Base-by-base conservation (phyloP, 92 coral and sea anemone genomes). In the Umimayanthus kanabou region DNA sequence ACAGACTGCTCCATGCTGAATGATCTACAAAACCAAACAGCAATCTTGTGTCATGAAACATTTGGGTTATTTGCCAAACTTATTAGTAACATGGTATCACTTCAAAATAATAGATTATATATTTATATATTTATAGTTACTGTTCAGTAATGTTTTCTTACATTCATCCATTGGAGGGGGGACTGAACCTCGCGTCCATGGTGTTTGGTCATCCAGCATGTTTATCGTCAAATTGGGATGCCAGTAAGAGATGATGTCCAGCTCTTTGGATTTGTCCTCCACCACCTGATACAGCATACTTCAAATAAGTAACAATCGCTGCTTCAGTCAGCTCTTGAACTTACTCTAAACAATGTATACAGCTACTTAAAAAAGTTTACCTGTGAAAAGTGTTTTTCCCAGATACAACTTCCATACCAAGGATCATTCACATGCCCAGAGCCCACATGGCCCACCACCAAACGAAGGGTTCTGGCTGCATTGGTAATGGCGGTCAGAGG, bases 151-250 rank as follows among this genome's bases (percentile, higher is more conserved):
- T 9, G 4, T 49, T 16, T 26, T 84, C 95, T 78, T 89, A 97
- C 99, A 94, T 82, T 97, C 99, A 91, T 97, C 97, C 95, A 97
- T 93, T 9, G 99, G 99, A 2, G 95, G 93, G 18, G 99, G 99
- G 1, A 97, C 97, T 55, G 98, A 89, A 26, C 99, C 99, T 64
- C 87, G 89, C 0, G 92, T 89, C 99, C 99, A 97, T 0, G 95
- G 93, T 0, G 99, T 97, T 77, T 97, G 99, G 84, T 97, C 99
- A 90, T 97, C 99, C 90, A 97, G 82, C 79, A 97, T 77, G 86
- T 97, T 97, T 39, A 97, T 95, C 0, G 99, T 97, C 85, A 97
- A 89, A 85, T 97, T 97, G 28, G 99, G 99, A 49, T 97, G 99
- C 99, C 99, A 97, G 88, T 95, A 97, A 15, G 95, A 92, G 26